Percentiles rank a stretch among this genome's conserved stretches.
Conservation (phyloP, 2,888 invertebrate genomes). For the Baccha elongata region DNA sequence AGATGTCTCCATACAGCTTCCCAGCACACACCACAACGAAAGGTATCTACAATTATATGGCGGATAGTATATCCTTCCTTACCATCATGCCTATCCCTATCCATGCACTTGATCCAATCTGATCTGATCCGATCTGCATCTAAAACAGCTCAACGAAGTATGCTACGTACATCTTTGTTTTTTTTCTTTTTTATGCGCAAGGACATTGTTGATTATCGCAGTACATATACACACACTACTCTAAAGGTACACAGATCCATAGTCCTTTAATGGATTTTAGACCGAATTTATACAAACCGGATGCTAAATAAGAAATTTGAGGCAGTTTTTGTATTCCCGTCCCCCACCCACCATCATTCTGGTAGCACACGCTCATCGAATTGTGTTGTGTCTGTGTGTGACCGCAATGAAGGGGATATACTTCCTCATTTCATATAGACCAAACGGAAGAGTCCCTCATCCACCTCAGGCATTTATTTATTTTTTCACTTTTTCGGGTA, state of each 20-base stretch:
- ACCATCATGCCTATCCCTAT: slow-evolving; percentile 22
- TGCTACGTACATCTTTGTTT: slow-evolving; percentile 17
- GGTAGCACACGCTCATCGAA: slow-evolving; percentile 44
- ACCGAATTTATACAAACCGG: slow-evolving; percentile 43
- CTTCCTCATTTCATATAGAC: slow-evolving; percentile 21
- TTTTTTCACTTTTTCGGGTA: slow-evolving; percentile 27
- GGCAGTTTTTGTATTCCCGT: not conserved
- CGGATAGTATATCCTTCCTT: not conserved
- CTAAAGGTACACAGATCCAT: not conserved
- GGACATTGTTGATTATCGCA: slow-evolving; percentile 51
- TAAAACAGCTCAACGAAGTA: slow-evolving; percentile 35
- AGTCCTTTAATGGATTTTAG: slow-evolving; percentile 45
- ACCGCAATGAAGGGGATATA: slow-evolving; percentile 48
- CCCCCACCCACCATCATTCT: not conserved
- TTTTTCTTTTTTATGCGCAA: slow-evolving; percentile 39
- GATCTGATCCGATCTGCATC: slow-evolving; percentile 62
- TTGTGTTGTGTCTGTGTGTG: slow-evolving; percentile 51
- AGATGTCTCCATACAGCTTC: slow-evolving; percentile 49
- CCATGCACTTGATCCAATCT: slow-evolving; percentile 63
- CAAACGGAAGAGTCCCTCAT: slow-evolving; percentile 30
- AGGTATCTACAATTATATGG: not conserved
- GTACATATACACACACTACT: not conserved
- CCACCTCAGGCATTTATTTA: slow-evolving; percentile 60
- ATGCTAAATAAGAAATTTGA: slow-evolving; percentile 49
- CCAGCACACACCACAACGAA: not conserved